Evolutionary conservation across 2,797 vertebrate genomes (phyloP), one percentile per base, ranked within the genome.

Genomic region (Zalophus californianus): DNA sequence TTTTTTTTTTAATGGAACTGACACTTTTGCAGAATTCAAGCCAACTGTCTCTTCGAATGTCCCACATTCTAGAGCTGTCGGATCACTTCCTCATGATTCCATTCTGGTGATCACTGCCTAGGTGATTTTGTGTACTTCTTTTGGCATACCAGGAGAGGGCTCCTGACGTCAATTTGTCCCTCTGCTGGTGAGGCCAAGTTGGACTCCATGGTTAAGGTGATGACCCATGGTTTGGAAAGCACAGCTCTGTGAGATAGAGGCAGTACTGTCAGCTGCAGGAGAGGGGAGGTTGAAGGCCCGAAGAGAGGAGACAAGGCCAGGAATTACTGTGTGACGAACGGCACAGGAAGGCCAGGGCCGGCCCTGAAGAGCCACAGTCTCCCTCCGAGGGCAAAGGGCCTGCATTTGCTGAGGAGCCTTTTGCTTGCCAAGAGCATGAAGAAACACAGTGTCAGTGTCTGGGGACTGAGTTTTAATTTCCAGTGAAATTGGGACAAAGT

Each of bases 401-500:
- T 23, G 1, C 5, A 8, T 84, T 64, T 79, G 27, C 56, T 32
- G 25, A 64, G 35, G 27, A 77, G 38, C n/a, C 7, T 54, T 72
- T 60, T 75, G 38, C 60, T 86, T 77, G 75, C 72, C 29, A 56
- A 62, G 35, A 83, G 75, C 38, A 2, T 4, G 64, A 94, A 92
- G 91, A 88, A 86, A 79, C 29, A 56, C 8, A 50, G 23, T 5
- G n/a, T 77, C 52, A 25, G 23, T 38, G 20, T 83, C 89, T 52
- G 18, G 48, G 4, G 5, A 12, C 60, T 27, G 89, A 41, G 44
- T 80, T 93, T 86, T 90, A 91, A 92, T 88, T 90, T 94, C 62
- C 72, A 96, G 77, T 21, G 41, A 94, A 91, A 95, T 50, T 85
- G 66, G 54, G 29, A 48, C 58, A 78, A 35, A 90, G 35, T 94